These are phyloP conservation scores for Laothoe populi DNA, from an alignment of 2,888 invertebrate genomes.

Conservation along the genomic window DNA sequence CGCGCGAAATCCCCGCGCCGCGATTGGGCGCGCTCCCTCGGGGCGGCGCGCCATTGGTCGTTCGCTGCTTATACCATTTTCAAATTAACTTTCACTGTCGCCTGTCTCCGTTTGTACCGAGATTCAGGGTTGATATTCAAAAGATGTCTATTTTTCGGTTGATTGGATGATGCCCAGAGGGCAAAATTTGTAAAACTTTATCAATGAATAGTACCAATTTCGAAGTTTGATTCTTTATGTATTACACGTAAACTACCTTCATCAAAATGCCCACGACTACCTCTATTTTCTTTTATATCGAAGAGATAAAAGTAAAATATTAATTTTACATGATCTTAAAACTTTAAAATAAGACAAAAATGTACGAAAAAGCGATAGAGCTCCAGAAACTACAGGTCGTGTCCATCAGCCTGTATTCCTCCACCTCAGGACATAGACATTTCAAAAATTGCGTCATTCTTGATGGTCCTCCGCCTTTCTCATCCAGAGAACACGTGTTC, in stretches of 20 bases:
- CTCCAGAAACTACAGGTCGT: no score
- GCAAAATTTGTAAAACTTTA: neutral
- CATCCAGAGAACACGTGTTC: no score
- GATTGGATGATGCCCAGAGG: neutral
- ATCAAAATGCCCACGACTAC: no score
- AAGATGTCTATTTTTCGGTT: neutral
- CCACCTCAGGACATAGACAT: no score
- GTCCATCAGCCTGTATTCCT: no score
- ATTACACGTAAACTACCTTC: neutral
- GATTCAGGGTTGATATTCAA: conserved; percentile 44
- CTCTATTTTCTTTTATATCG: no score
- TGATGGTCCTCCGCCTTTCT: no score
- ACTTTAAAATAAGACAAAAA: no score
- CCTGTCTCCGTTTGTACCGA: conserved; percentile 71
- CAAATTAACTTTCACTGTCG: conserved; percentile 83
- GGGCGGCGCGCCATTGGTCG: conserved; percentile 71
- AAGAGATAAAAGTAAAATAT: no score
- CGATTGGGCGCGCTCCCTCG: conserved; percentile 74
- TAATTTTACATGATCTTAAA: no score
- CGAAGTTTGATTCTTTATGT: neutral
- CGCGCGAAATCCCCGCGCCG: conserved; percentile 74
- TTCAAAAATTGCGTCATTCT: no score
- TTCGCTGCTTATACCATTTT: conserved; percentile 80
- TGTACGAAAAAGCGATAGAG: no score
- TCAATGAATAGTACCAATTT: neutral